phyloP scores from a whole-genome alignment of 2,113 vertebrate species.

The Aspidoscelis tigris region DNA sequence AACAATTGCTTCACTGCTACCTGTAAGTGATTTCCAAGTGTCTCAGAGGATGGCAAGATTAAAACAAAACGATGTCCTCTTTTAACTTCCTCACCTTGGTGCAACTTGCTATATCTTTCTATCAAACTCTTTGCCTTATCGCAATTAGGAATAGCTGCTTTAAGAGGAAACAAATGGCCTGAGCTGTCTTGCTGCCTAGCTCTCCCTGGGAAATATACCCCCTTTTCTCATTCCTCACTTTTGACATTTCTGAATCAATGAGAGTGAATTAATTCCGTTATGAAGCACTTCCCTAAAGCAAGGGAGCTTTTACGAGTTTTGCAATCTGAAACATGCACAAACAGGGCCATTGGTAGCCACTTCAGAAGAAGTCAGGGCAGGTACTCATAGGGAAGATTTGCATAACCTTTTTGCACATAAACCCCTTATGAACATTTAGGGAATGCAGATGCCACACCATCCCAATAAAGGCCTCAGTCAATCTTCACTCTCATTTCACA shows the following conservation, averaged over 20 bases:
- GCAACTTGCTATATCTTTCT: neutral
- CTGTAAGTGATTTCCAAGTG: neutral
- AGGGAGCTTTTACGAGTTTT: neutral
- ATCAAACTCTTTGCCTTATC: constrained; percentile 1
- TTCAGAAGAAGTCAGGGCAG: neutral
- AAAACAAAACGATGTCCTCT: neutral
- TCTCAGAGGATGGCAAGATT: neutral
- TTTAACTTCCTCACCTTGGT: neutral
- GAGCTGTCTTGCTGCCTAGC: neutral
- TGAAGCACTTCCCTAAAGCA: neutral
- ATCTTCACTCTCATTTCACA: too few relatives aligned
- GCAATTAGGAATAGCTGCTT: constrained; percentile 15
- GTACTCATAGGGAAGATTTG: neutral
- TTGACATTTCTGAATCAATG: constrained; percentile 16
- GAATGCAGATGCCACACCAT: too few relatives aligned
- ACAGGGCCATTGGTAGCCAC: neutral
- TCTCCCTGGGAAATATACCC: neutral
- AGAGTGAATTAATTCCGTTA: constrained; percentile 11
- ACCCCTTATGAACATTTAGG: too few relatives aligned
- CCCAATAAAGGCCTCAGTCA: too few relatives aligned
- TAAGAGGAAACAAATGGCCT: neutral
- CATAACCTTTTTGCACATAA: neutral
- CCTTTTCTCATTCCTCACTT: neutral
- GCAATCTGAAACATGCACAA: neutral
- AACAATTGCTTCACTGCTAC: neutral